Evolutionary conservation across 2,113 vertebrate species (phyloP), one percentile per base, ranked within the genome.

Genomic region (Dendropsophus ebraccatus): DNA sequence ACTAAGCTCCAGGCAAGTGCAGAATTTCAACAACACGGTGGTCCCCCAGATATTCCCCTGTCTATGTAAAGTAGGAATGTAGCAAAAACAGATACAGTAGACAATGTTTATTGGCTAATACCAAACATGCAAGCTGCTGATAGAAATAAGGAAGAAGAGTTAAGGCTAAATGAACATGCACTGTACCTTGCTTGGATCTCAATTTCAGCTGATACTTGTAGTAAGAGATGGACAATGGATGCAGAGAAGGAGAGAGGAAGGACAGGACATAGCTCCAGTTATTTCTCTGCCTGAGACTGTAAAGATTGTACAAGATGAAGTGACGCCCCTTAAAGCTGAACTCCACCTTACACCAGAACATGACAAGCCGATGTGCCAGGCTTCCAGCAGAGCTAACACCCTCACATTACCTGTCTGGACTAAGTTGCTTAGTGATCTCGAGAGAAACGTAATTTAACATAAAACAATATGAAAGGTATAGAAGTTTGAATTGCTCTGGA

Each of bases 251-350:
- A 87, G 76, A 35, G 32, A 67, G 80, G n/a, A 37, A 62, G 65
- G 25, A 87, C 78, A 25, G 77, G 73, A 32, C 76, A 86, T 73
- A 87, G 80, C 87, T 58, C 76, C 72, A 12, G 87, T 70, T 83
- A 60, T 81, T 88, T 81, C 89, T 91, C 73, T 35, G 5, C 88
- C 88, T 88, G 87, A 77, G 25, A 90, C 74, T 89, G 89, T 45
- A 82, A 89, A 92, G 90, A 90, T 81, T 80, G 88, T 50, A 52
- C 87, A 80, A 75, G 83, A 50, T 28, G 81, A 89, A 90, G 91
- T 88, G 90, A 93, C 94, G 90, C 92, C 93, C 91, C 89, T 90
- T 94, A 90, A 90, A 92, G 92, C 92, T 90, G 30, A 91, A 93
- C 91, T 93, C 93, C 94, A 92, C 93, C 93, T 92, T 88, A 87